Percentiles rank a stretch among this genome's conserved stretches.
These are phyloP conservation scores for Poecile atricapillus DNA, from an alignment of 2,113 vertebrate genomes.

Conservation along the genomic window DNA sequence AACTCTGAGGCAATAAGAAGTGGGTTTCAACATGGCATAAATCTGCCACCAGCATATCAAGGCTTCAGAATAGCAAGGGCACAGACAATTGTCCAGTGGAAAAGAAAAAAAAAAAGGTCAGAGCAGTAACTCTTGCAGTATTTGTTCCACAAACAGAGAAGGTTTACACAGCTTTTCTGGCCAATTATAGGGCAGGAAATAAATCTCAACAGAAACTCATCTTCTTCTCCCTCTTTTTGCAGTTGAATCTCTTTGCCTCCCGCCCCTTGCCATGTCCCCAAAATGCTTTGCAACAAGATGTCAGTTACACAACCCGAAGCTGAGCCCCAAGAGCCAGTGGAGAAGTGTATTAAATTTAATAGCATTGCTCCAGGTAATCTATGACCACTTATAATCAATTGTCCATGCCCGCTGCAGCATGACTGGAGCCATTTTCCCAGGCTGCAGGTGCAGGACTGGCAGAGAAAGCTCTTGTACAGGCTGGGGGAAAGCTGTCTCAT, in stretches of 20 bases:
- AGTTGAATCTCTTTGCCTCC: constrained; percentile 12
- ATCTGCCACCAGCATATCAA: constrained; percentile 40
- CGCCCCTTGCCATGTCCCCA: constrained; percentile 15
- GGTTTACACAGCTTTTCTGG: constrained; percentile 56
- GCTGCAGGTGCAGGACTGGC: constrained; percentile 31
- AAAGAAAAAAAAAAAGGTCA: constrained; percentile 53
- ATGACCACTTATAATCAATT: constrained; percentile 44
- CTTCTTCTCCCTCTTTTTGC: constrained; percentile 19
- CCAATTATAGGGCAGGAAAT: constrained; percentile 67
- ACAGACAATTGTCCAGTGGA: constrained; percentile 40
- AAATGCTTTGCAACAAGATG: constrained; percentile 51
- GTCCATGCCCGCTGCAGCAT: constrained; percentile 38
- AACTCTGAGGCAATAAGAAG: constrained; percentile 42
- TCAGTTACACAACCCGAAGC: constrained; percentile 59
- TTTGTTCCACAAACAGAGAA: constrained; percentile 65
- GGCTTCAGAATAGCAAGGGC: constrained; percentile 33
- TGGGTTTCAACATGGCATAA: constrained; percentile 48
- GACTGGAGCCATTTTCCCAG: neutral
- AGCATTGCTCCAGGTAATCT: constrained; percentile 65
- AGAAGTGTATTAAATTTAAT: constrained; percentile 67
- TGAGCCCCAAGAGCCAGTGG: constrained; percentile 13
- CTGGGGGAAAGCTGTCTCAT: neutral
- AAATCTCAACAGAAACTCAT: constrained; percentile 65
- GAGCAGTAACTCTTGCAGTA: constrained; percentile 59
- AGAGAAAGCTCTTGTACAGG: neutral